These are phyloP conservation scores for Fulmarus glacialis DNA, from an alignment of 2,113 vertebrate genomes.

Conservation along the genomic window DNA sequence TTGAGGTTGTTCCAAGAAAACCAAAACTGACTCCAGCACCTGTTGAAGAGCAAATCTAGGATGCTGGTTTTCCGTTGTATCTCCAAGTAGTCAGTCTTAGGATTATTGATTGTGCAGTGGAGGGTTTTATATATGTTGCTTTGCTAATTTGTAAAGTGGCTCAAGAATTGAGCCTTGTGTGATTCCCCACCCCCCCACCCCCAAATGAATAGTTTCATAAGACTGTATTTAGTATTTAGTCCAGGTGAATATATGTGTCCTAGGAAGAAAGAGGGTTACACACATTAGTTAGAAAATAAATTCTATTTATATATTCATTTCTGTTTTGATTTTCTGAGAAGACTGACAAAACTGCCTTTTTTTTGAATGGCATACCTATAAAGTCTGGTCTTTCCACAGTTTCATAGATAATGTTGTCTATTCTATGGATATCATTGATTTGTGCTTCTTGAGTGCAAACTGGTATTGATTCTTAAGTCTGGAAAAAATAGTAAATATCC, in stretches of 20 bases:
- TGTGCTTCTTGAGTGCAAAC: not conserved
- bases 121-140: not conserved
- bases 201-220: not conserved
- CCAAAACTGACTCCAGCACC: not conserved
- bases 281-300: not conserved
- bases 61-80: not conserved
- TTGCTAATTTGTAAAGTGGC: not conserved
- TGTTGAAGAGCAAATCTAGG: not conserved
- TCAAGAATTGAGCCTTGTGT: not conserved
- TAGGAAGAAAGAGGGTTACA: not conserved
- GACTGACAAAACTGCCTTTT: not conserved
- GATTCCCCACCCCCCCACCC: no score
- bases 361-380: not conserved
- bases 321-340: not conserved
- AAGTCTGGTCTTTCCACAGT: not conserved
- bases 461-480: not conserved
- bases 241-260: not conserved
- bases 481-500: not conserved
- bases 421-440: not conserved
- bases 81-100: not conserved
- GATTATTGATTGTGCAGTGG: rapidly evolving
- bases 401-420: not conserved
- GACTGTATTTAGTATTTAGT: not conserved
- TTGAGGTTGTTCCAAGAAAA: not conserved
- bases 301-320: not conserved